Percentiles rank a stretch among this genome's conserved stretches.
phyloP scores from a whole-genome alignment of 2,113 vertebrate genomes.

The Lontra canadensis region DNA sequence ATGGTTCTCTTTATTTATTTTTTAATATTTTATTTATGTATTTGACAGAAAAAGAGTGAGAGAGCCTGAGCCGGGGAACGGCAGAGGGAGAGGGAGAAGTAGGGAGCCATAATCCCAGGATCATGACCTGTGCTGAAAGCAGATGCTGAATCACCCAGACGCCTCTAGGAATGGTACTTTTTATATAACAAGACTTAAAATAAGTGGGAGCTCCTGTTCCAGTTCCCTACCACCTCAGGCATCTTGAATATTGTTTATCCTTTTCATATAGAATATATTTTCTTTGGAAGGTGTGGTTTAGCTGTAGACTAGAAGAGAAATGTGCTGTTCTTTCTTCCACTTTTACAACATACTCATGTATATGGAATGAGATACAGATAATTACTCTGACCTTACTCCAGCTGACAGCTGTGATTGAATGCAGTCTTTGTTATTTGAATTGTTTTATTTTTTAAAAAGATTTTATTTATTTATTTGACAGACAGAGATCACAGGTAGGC shows the following conservation, averaged over 20 bases:
- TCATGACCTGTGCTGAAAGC: neutral
- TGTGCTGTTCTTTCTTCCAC: neutral
- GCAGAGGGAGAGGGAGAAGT: neutral
- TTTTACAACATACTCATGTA: neutral
- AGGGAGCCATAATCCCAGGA: neutral
- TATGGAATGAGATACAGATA: neutral
- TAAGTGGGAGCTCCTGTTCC: neutral
- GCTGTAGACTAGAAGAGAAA: neutral
- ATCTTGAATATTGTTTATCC: neutral
- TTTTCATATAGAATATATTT: neutral
- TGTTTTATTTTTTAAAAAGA: neutral
- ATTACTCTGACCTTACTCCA: neutral
- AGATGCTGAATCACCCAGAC: neutral
- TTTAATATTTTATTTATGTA: neutral
- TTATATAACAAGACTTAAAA: neutral
- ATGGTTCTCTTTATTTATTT: neutral
- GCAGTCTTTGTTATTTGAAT: neutral
- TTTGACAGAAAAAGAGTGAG: neutral
- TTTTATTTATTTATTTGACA: too few relatives aligned
- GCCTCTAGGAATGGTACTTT: neutral
- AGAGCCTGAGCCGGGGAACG: neutral
- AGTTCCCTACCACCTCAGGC: neutral
- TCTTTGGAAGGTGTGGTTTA: neutral
- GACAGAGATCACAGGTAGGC: too few relatives aligned
- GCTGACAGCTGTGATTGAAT: neutral